These are phyloP conservation scores for Petrocephalus schoutedeni DNA, from an alignment of 2,797 vertebrate species.

Conservation along the genomic window DNA sequence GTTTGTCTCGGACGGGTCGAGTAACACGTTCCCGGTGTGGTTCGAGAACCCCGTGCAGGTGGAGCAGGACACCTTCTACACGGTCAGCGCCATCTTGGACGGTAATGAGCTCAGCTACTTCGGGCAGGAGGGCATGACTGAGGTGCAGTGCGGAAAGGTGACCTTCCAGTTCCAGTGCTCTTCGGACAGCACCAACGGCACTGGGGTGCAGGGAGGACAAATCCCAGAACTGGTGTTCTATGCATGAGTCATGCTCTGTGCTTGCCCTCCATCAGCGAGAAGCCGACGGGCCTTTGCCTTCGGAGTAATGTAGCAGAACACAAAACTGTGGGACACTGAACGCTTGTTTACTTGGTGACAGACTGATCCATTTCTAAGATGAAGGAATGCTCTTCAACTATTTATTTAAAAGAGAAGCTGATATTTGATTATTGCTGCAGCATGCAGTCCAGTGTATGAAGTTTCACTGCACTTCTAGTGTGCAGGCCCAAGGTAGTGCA, in stretches of 20 bases:
- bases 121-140: constrained; percentile 96
- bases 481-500: constrained; percentile 54
- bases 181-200: constrained; percentile 96
- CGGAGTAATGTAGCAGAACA: constrained; percentile 58
- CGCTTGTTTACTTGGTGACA: constrained; percentile 56
- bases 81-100: constrained; percentile 84
- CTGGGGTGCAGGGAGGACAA: constrained; percentile 94
- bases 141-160: constrained; percentile 92
- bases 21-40: constrained; percentile 84
- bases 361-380: constrained; percentile 56
- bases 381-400: constrained; percentile 71
- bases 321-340: constrained; percentile 60
- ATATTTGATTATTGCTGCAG: constrained; percentile 63
- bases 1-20: constrained; percentile 89
- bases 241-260: constrained; percentile 57
- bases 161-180: constrained; percentile 98
- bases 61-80: constrained; percentile 93
- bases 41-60: constrained; percentile 95
- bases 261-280: constrained; percentile 8
- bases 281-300: constrained; percentile 46
- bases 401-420: constrained; percentile 77
- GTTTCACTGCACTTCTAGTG: constrained; percentile 60
- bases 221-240: constrained; percentile 99
- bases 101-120: constrained; percentile 98
- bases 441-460: constrained; percentile 47